Percentiles rank a stretch among this genome's conserved stretches.
Conservation (phyloP, 2,888 invertebrate genomes). For the Drosophila multiciliata region DNA sequence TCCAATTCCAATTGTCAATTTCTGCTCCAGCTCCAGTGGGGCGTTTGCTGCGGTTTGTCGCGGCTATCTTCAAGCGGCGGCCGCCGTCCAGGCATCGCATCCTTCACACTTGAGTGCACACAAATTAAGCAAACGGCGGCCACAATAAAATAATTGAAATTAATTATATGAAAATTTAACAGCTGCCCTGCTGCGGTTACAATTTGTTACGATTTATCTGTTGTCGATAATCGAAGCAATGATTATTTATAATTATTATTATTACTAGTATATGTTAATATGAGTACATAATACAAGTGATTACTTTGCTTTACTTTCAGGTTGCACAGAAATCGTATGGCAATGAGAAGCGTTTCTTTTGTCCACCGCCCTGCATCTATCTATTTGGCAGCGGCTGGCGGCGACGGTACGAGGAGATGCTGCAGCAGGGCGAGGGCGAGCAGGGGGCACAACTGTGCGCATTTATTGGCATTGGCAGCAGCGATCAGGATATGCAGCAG, state of each 20-base stretch:
- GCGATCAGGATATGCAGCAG: slow-evolving; percentile 99
- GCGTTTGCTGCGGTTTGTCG: slow-evolving; percentile 60
- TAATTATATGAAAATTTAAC: slow-evolving; percentile 82
- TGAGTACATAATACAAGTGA: neutral
- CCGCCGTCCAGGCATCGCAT: slow-evolving; percentile 75
- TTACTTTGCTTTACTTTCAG: slow-evolving; percentile 57
- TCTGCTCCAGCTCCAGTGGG: slow-evolving; percentile 39
- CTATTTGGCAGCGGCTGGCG: slow-evolving; percentile 99
- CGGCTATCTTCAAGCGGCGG: slow-evolving; percentile 73
- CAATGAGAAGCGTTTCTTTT: slow-evolving; percentile 99
- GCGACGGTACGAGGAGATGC: slow-evolving; percentile 96
- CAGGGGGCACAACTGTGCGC: slow-evolving; percentile 98
- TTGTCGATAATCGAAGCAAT: slow-evolving; percentile 52
- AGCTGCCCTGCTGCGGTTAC: slow-evolving; percentile 75
- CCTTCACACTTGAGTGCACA: slow-evolving; percentile 84
- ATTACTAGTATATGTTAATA: slow-evolving; percentile 4
- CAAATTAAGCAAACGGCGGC: slow-evolving; percentile 78
- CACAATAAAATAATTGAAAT: slow-evolving; percentile 81
- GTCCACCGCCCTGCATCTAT: slow-evolving; percentile 99
- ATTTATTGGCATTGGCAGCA: slow-evolving; percentile 99
- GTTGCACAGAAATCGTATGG: slow-evolving; percentile 99
- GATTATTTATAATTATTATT: slow-evolving; percentile 21
- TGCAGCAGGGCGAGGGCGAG: slow-evolving; percentile 94
- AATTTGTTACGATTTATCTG: slow-evolving; percentile 61
- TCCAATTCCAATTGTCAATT: slow-evolving; percentile 20